These are phyloP conservation scores for Physella acuta DNA, from an alignment of 1,140 invertebrate species.

Conservation along the genomic window DNA sequence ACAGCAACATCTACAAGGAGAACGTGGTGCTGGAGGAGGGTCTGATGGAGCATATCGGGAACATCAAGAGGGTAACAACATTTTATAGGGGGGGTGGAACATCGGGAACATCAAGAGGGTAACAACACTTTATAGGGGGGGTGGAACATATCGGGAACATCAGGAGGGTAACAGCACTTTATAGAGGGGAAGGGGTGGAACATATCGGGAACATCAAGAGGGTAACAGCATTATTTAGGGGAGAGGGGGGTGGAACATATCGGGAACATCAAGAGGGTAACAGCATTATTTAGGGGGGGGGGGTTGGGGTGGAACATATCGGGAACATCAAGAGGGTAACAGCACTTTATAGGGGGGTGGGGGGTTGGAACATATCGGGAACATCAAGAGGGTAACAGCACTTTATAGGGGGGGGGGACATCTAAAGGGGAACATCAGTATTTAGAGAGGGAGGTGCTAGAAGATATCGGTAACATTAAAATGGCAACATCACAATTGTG, in stretches of 20 bases:
- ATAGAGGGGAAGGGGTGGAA: neutral
- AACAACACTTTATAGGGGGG: neutral
- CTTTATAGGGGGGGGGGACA: neutral
- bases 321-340: neutral
- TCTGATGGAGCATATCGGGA: neutral
- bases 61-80: neutral
- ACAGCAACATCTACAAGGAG: constrained; percentile 15
- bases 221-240: neutral
- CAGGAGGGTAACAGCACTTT: neutral
- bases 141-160: neutral
- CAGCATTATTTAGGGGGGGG: neutral
- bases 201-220: neutral
- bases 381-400: neutral
- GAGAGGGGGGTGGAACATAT: neutral
- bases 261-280: neutral
- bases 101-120: neutral
- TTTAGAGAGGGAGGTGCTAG: neutral
- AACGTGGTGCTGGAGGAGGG: constrained; percentile 3
- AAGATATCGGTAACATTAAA: neutral
- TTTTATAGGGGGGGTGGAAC: neutral
- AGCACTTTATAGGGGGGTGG: neutral
- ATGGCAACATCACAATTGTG: neutral
- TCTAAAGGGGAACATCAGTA: neutral
- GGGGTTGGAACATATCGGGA: neutral
- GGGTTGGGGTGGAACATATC: neutral